Evolutionary conservation across 1,140 invertebrate species (phyloP), one percentile per base, ranked within the genome.

Genomic region (Teleopsis dalmanni): DNA sequence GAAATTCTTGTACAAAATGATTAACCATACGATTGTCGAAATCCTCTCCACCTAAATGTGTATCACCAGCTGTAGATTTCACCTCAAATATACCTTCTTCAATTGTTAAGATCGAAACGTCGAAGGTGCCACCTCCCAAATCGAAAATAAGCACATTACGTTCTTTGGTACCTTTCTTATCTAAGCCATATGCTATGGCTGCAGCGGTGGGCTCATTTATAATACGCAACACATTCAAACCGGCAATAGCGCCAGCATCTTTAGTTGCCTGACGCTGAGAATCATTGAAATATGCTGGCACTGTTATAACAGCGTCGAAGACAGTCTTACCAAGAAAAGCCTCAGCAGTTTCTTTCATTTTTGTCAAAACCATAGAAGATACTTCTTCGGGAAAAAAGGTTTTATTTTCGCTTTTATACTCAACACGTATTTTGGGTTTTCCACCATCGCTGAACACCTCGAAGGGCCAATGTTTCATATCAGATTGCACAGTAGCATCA

Each of bases 391-490:
- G 90, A 76, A 82, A 89, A 78, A 95, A 94, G 52, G 81, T 83
- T 72, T 93, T 94, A 40, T 73, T 74, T 72, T 94, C 91, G 74
- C 90, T 84, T 80, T 95, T 94, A 77, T 90, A 94, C 52, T 85
- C 77, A 38, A 91, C 86, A 72, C 83, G 81, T 49, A 87, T 94
- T 73, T 85, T 91, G 65, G 78, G 92, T 75, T 94, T 95, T 45
- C 78, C 79, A 59, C 92, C 88, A 63, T 64, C 59, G 50, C 81
- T 90, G 50, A 93, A 73, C 1, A 97, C 91, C 52, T 84, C 83
- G 69, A 97, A 97, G 1, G 93, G 91, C 92, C 93, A 97, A 67
- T 95, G 89, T 72, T 95, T 95, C 87, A 95, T 95, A 62, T 97
- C 94, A 41, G 79, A 77, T 75, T 96, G 91, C 22, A 97, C 88